phyloP scores from a whole-genome alignment of 2,888 invertebrate genomes.

The Fissipunctia ypsillon region DNA sequence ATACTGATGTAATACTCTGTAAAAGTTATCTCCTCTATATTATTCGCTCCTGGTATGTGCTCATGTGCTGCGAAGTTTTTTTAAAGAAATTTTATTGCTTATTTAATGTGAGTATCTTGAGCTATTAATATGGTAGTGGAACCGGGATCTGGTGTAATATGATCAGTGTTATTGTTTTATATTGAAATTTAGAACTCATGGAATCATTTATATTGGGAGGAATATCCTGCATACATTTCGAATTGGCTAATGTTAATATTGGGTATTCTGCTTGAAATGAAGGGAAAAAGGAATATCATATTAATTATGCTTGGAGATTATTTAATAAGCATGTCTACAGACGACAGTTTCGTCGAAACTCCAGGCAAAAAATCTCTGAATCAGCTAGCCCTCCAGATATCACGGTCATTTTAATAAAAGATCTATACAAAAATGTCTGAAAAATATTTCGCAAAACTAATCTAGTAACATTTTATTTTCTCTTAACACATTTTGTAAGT shows the following conservation, averaged over 20 bases:
- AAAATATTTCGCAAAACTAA: constrained; percentile 37
- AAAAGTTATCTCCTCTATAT: constrained; percentile 55
- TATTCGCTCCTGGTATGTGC: constrained; percentile 57
- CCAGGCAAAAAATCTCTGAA: not conserved
- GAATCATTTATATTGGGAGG: not conserved
- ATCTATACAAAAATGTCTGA: constrained; percentile 44
- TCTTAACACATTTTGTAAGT: constrained; percentile 22
- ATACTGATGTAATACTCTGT: constrained; percentile 73
- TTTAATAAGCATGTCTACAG: not conserved
- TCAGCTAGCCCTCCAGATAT: constrained; percentile 25
- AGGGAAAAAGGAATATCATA: not conserved
- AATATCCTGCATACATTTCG: not conserved
- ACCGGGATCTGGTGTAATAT: constrained; percentile 37
- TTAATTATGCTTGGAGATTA: not conserved
- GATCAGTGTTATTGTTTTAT: constrained; percentile 32
- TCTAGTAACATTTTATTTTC: constrained; percentile 35
- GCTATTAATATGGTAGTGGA: constrained; percentile 49
- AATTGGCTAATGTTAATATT: not conserved
- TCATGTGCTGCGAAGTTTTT: constrained; percentile 47
- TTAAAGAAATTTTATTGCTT: constrained; percentile 51
- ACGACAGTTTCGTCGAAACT: not conserved
- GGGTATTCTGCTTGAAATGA: not conserved
- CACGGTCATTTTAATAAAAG: constrained; percentile 51
- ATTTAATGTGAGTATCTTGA: constrained; percentile 49
- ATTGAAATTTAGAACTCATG: constrained; percentile 2